Evolutionary conservation across 2,888 invertebrate genomes (phyloP).

Genomic region (Nudaria mundana): DNA sequence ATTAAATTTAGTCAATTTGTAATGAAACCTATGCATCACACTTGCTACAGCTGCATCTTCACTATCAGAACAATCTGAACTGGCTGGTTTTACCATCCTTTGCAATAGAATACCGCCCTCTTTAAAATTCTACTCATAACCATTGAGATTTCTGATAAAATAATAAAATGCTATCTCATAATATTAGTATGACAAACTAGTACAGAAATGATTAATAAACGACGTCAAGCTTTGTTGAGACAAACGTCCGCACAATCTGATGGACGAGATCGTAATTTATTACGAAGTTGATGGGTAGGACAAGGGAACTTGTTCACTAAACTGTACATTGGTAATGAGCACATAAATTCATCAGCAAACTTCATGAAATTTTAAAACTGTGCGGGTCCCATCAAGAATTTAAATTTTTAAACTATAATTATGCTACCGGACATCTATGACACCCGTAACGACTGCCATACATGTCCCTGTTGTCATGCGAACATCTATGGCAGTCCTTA

Average conservation of each 20-base stretch:
- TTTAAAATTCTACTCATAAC: background rate
- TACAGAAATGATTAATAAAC: conserved; percentile 3
- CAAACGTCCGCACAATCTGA: background rate
- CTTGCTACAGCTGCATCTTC: too few relatives aligned
- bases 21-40: too few relatives aligned
- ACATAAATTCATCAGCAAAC: background rate
- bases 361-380: background rate
- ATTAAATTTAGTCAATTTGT: too few relatives aligned
- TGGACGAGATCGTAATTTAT: background rate
- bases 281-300: background rate
- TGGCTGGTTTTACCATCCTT: background rate
- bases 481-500: too few relatives aligned
- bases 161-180: background rate
- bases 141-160: conserved; percentile 6
- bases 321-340: background rate
- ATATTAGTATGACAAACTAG: background rate
- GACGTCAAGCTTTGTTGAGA: background rate
- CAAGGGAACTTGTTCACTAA: background rate
- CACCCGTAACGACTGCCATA: too few relatives aligned
- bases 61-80: background rate
- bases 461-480: too few relatives aligned
- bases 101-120: background rate
- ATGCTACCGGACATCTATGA: too few relatives aligned
- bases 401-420: background rate
- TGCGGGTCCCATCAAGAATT: background rate